phyloP scores from a whole-genome alignment of 2,113 vertebrate genomes.

The Neolamprologus sp. region DNA sequence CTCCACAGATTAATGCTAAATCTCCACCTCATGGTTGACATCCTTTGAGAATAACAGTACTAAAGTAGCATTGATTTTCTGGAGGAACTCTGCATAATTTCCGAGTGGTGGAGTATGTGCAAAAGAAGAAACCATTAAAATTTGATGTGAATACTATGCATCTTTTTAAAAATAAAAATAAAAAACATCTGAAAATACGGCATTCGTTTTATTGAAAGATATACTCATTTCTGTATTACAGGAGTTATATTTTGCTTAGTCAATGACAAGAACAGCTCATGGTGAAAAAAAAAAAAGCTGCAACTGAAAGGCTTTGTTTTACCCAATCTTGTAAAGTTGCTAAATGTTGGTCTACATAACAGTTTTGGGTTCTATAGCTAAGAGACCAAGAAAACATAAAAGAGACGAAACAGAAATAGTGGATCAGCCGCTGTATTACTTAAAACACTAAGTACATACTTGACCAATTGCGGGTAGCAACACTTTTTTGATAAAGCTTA shows the following conservation, averaged over 20 bases:
- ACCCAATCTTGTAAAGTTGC: not conserved
- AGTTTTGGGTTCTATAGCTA: not conserved
- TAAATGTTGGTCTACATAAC: not conserved
- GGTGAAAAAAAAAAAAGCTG: not conserved
- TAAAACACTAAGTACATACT: not conserved
- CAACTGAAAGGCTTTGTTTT: not conserved
- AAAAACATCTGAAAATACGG: not conserved
- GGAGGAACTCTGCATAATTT: not conserved
- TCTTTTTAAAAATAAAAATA: not conserved
- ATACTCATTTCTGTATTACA: not conserved
- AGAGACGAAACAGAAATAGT: not conserved
- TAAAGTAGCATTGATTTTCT: not conserved
- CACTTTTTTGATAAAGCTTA: not conserved
- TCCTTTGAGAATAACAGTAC: not conserved
- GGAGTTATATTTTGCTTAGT: not conserved
- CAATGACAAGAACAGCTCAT: not conserved
- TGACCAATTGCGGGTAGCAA: not conserved
- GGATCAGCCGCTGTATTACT: not conserved
- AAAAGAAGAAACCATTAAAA: not conserved
- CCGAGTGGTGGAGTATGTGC: not conserved
- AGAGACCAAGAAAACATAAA: not conserved
- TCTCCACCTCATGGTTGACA: not conserved
- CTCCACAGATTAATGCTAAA: not conserved
- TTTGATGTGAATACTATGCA: not conserved
- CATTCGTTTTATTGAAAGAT: not conserved